Base-by-base conservation (phyloP, 2,888 invertebrate species). In the Cosmia trapezina region DNA sequence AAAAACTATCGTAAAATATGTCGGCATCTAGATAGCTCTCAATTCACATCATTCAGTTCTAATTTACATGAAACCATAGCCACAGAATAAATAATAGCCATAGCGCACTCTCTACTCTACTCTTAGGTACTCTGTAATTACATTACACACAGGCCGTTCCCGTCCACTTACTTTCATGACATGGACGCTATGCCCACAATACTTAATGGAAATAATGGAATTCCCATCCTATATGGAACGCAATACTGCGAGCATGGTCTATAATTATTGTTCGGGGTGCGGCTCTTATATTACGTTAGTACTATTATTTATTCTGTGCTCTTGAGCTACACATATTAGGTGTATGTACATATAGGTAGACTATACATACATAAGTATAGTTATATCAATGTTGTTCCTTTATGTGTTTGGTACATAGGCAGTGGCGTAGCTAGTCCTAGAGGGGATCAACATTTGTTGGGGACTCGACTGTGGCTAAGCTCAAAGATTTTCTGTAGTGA, bases 121-220 rank as follows among this genome's bases (percentile, higher is more conserved):
- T 11, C 9, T 11, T 28, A 19, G 19, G 37, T 37, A 6, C n/a
- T n/a, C n/a, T 7, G 17, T 67, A 83, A 85, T 80, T 76, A 74
- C 70, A 80, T 76, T 72, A 77, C 41, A 47, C 41, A 68, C 37
- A 59, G 65, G 75, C 61, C 70, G 56, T 56, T 64, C 60, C 76
- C 60, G 56, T 47, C 54, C 78, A 85, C 76, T 81, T 73, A 75
- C 68, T 14, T 73, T 78, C 66, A 78, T 83, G 76, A 78, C 60
- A 62, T 14, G 33, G 73, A 61, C 41, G 76, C 74, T 68, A 66
- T 76, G 63, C 57, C 65, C 66, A 78, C 78, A 65, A 61, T 62
- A 41, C 77, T 22, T 83, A 84, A 84, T 83, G 78, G 83, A 70
- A 64, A 64, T 83, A 84, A 84, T 81, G 70, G 81, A 66, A 76